Evolutionary conservation across 1,140 invertebrate genomes (phyloP).

Genomic region (Cheumatopsyche charites): DNA sequence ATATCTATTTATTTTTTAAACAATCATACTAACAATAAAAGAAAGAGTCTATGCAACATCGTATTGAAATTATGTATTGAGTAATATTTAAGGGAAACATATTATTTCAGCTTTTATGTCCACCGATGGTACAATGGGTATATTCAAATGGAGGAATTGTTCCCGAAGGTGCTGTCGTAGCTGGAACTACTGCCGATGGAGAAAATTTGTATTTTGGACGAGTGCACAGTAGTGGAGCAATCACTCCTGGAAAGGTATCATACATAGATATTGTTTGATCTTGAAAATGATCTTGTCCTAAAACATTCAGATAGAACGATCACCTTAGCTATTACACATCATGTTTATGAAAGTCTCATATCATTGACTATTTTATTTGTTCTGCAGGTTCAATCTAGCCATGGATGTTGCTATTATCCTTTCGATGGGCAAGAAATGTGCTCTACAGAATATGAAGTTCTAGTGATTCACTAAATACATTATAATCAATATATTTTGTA

Average conservation of each 20-base stretch:
- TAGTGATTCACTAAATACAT: constrained; percentile 56
- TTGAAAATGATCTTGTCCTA: neutral
- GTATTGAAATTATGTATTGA: too few relatives aligned
- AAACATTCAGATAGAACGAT: constrained; percentile 1
- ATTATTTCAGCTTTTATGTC: constrained; percentile 64
- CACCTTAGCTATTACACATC: neutral
- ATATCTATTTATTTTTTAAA: too few relatives aligned
- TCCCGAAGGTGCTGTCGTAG: constrained; percentile 66
- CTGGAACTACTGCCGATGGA: constrained; percentile 66
- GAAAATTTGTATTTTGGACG: constrained; percentile 70
- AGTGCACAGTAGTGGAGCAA: constrained; percentile 64
- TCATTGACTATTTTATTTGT: constrained; percentile 18
- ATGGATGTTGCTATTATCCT: constrained; percentile 64
- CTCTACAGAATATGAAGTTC: constrained; percentile 64
- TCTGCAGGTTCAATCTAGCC: constrained; percentile 62
- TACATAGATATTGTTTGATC: neutral
- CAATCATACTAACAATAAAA: too few relatives aligned
- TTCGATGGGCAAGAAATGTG: constrained; percentile 64
- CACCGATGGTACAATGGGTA: constrained; percentile 69
- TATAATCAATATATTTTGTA: constrained; percentile 3
- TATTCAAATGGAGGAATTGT: constrained; percentile 63
- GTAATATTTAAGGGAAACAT: too few relatives aligned
- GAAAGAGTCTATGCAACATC: too few relatives aligned
- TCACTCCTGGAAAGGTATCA: constrained; percentile 69
- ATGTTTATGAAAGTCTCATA: neutral